Evolutionary conservation across 2,888 invertebrate genomes (phyloP).

Genomic region (Hoplodrina blanda): DNA sequence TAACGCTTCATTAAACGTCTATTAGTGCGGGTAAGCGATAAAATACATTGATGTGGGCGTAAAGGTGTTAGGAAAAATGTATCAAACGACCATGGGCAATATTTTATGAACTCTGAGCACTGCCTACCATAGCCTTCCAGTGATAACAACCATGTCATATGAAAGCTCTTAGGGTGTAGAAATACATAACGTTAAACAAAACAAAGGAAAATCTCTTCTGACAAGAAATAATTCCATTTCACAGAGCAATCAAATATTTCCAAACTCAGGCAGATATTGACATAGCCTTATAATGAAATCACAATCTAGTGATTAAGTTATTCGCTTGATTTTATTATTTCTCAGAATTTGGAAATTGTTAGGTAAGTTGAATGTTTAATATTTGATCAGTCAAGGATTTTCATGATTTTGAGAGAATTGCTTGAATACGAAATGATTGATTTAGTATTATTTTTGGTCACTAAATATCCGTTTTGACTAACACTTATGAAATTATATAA

Average conservation of each 20-base stretch:
- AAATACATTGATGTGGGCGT: slow-evolving; percentile 24
- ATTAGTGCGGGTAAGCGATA: slow-evolving; percentile 37
- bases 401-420: not conserved
- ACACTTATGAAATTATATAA: too few species aligned
- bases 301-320: slow-evolving; percentile 43
- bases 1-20: slow-evolving; percentile 38
- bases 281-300: slow-evolving; percentile 51
- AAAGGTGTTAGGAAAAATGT: slow-evolving; percentile 27
- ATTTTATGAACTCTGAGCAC: not conserved
- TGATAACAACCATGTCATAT: too few species aligned
- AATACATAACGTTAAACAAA: slow-evolving; percentile 9
- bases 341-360: slow-evolving; percentile 14
- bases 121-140: too few species aligned
- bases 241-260: slow-evolving; percentile 50
- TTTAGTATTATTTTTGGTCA: not conserved
- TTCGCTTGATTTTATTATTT: slow-evolving; percentile 33
- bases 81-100: slow-evolving; percentile 17
- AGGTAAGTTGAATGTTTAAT: slow-evolving; percentile 27
- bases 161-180: too few species aligned
- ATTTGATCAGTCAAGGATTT: slow-evolving; percentile 22
- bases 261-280: slow-evolving; percentile 38
- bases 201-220: slow-evolving; percentile 33
- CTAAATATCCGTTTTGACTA: not conserved
- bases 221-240: slow-evolving; percentile 54
- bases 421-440: not conserved